phyloP scores from a whole-genome alignment of 2,113 vertebrate species.

The Pomatorhinus ruficollis region DNA sequence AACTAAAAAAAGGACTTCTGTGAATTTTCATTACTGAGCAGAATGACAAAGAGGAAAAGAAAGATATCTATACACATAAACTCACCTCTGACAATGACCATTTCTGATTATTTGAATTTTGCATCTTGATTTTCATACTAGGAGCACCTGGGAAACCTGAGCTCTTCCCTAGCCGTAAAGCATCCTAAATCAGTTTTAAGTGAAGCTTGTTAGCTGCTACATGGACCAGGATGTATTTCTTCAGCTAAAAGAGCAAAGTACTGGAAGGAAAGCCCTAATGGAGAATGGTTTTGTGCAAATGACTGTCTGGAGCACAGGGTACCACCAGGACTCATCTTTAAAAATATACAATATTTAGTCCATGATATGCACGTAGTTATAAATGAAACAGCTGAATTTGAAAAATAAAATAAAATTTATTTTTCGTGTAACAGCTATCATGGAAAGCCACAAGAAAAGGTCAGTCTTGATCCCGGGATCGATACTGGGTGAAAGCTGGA shows the following conservation, averaged over 20 bases:
- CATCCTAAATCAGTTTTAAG: neutral
- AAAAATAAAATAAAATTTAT: too few species aligned
- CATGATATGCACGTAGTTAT: rapidly evolving
- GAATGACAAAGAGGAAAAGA: neutral
- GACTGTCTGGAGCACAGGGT: neutral
- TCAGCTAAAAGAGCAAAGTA: neutral
- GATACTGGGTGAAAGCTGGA: too few species aligned
- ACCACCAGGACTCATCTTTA: neutral
- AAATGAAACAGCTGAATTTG: too few species aligned
- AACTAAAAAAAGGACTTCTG: neutral
- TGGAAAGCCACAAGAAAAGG: too few species aligned
- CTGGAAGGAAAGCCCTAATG: neutral
- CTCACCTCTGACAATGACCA: neutral
- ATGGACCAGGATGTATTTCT: neutral
- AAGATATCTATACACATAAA: neutral
- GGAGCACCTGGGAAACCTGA: neutral
- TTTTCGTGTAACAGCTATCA: too few species aligned
- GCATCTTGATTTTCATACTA: too few species aligned
- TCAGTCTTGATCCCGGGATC: too few species aligned
- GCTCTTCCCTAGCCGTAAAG: neutral
- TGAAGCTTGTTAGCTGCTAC: neutral
- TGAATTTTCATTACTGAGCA: neutral
- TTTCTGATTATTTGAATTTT: neutral
- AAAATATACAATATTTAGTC: neutral
- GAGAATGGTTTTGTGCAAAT: neutral